A percentile compares a stretch with the other conserved stretches of the same genome.
These are phyloP conservation scores for Oscheius sp. DNA, from an alignment of 2,888 invertebrate genomes.

Conservation along the genomic window DNA sequence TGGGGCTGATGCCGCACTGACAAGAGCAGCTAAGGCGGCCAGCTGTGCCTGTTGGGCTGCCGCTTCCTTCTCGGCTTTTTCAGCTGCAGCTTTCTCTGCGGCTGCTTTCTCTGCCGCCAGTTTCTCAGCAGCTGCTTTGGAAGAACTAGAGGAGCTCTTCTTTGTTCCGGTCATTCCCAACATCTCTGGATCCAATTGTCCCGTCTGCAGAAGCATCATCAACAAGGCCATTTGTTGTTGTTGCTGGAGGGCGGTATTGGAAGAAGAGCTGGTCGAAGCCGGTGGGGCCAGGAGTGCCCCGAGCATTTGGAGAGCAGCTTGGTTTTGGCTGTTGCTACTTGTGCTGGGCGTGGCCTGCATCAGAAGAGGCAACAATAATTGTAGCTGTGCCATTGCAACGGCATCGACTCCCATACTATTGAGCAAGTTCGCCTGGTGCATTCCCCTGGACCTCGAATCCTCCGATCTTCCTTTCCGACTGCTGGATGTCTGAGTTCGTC, in stretches of 20 bases:
- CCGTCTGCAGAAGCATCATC: conserved; percentile 24
- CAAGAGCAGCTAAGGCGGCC: conserved; percentile 26
- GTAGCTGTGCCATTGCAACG: conserved; percentile 40
- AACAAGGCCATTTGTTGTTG: conserved; percentile 26
- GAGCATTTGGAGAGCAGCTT: conserved; percentile 20
- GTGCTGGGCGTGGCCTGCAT: conserved; percentile 30
- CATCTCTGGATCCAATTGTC: conserved; percentile 19
- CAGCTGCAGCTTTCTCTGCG: conserved; percentile 2
- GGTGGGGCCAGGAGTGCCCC: neutral
- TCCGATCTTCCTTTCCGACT: conserved; percentile 23
- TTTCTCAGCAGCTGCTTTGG: conserved; percentile 26
- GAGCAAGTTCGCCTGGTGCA: conserved; percentile 68
- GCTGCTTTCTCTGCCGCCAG: conserved; percentile 6
- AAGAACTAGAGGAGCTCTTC: conserved; percentile 34
- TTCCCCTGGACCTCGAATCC: conserved; percentile 58
- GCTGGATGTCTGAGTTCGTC: conserved; percentile 32
- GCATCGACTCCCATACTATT: conserved; percentile 31
- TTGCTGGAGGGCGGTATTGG: conserved; percentile 12
- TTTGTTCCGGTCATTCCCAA: conserved; percentile 1
- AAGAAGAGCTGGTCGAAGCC: neutral
- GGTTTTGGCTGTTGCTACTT: conserved; percentile 13
- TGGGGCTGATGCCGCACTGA: neutral
- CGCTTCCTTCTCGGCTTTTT: conserved; percentile 35
- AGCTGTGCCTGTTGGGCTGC: conserved; percentile 29
- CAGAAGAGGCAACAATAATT: conserved; percentile 43